These are phyloP conservation scores for Mesoclemmys tuberculata DNA, from an alignment of 2,113 vertebrate genomes.

Conservation along the genomic window DNA sequence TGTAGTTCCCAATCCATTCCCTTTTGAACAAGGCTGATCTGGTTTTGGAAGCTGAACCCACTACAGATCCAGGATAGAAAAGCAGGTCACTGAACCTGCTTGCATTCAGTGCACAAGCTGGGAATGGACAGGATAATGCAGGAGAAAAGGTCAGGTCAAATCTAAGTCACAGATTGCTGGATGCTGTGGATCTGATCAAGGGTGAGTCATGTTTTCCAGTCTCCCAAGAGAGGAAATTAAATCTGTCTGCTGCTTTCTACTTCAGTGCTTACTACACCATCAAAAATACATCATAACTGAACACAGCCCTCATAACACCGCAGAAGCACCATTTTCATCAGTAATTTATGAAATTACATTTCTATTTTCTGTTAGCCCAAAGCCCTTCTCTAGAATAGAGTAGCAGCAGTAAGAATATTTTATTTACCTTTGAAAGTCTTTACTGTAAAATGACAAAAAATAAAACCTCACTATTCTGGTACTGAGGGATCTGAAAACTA, in stretches of 20 bases:
- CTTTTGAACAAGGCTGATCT: not conserved
- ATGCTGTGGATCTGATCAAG: not conserved
- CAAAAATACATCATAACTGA: not conserved
- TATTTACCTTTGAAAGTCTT: not conserved
- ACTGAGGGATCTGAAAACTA: not conserved
- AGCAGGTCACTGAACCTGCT: accelerated
- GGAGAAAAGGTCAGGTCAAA: not conserved
- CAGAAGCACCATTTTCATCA: not conserved
- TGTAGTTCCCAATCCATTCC: not conserved
- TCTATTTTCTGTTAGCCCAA: not conserved
- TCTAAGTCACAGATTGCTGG: not conserved
- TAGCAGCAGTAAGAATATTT: not conserved
- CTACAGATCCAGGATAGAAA: not conserved
- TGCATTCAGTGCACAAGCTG: accelerated
- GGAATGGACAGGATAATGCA: not conserved
- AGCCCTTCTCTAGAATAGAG: not conserved
- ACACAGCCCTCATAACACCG: not conserved
- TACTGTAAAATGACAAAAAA: not conserved
- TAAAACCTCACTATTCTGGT: not conserved
- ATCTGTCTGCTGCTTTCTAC: constrained; percentile 7
- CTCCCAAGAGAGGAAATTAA: constrained; percentile 40
- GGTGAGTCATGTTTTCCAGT: constrained; percentile 30
- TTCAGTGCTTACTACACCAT: not conserved
- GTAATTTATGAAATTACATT: not conserved
- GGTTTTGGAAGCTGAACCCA: not conserved